phyloP scores from a whole-genome alignment of 37 sponge, comb jelly and placozoan genomes.

The Theonella swinhoei region DNA sequence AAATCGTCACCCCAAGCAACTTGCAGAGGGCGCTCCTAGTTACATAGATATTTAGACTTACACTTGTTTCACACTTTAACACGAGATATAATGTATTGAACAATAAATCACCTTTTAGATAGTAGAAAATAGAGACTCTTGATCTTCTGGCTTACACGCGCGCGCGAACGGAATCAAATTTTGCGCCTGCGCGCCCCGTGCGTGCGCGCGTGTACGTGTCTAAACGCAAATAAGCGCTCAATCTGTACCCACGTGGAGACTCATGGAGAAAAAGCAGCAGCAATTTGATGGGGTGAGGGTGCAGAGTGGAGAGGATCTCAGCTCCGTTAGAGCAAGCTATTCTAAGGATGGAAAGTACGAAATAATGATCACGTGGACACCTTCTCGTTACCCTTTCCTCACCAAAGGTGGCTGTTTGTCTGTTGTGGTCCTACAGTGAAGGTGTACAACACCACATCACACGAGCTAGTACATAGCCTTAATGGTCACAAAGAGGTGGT shows the following conservation, averaged over 20 bases:
- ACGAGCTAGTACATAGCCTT: slow-evolving; percentile 43
- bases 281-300: background rate
- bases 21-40: too few relatives aligned
- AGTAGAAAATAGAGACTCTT: too few relatives aligned
- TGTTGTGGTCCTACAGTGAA: slow-evolving; percentile 48
- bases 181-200: too few relatives aligned
- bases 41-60: too few relatives aligned
- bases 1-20: too few relatives aligned
- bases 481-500: slow-evolving; percentile 35
- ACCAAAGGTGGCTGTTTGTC: slow-evolving; percentile 55
- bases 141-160: too few relatives aligned
- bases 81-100: too few relatives aligned
- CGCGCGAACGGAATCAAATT: too few relatives aligned
- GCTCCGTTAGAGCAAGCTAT: slow-evolving; percentile 30
- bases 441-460: slow-evolving; percentile 53
- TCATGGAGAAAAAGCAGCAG: background rate
- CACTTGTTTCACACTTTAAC: too few relatives aligned
- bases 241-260: background rate
- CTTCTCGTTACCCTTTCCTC: background rate
- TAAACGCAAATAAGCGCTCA: background rate
- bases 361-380: too few relatives aligned
- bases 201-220: background rate
- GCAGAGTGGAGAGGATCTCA: slow-evolving; percentile 25
- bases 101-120: too few relatives aligned
- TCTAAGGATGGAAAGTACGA: slow-evolving; percentile 69